Evolutionary conservation across 1,140 invertebrate genomes (phyloP).

Genomic region (Apocrypta bakeri): DNA sequence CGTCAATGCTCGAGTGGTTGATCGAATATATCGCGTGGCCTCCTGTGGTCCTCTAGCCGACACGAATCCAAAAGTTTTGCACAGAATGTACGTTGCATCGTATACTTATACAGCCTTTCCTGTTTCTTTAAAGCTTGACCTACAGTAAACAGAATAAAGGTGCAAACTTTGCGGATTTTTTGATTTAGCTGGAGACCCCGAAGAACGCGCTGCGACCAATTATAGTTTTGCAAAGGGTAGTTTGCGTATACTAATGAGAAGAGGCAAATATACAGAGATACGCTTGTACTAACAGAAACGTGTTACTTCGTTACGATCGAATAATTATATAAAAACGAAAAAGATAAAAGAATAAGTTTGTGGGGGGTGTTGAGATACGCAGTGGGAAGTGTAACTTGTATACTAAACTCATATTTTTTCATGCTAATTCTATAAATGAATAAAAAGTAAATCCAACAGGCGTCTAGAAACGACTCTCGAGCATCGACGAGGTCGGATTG

Average conservation of each 20-base stretch:
- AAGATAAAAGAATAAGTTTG: background rate
- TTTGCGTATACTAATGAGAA: background rate
- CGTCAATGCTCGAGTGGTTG: slow-evolving; percentile 23
- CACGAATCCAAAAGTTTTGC: background rate
- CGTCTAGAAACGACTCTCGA: background rate
- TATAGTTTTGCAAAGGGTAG: slow-evolving; percentile 33
- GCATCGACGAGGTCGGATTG: slow-evolving; percentile 18
- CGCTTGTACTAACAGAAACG: background rate
- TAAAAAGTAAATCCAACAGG: background rate
- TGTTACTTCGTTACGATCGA: background rate
- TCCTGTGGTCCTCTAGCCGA: slow-evolving; percentile 1
- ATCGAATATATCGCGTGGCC: slow-evolving; percentile 14
- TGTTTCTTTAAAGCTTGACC: background rate
- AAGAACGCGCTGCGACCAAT: slow-evolving; percentile 42
- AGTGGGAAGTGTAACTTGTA: slow-evolving; percentile 8
- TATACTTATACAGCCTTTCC: background rate
- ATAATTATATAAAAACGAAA: background rate
- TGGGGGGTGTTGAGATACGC: background rate
- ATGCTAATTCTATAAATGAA: slow-evolving; percentile 19
- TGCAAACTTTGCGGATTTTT: slow-evolving; percentile 19
- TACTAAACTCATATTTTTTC: slow-evolving; percentile 48
- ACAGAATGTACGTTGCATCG: background rate
- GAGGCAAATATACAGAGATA: background rate
- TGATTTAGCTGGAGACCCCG: background rate
- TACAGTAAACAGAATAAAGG: background rate